These are phyloP conservation scores for Hylia prasina DNA, from an alignment of 2,113 vertebrate species.

Conservation along the genomic window DNA sequence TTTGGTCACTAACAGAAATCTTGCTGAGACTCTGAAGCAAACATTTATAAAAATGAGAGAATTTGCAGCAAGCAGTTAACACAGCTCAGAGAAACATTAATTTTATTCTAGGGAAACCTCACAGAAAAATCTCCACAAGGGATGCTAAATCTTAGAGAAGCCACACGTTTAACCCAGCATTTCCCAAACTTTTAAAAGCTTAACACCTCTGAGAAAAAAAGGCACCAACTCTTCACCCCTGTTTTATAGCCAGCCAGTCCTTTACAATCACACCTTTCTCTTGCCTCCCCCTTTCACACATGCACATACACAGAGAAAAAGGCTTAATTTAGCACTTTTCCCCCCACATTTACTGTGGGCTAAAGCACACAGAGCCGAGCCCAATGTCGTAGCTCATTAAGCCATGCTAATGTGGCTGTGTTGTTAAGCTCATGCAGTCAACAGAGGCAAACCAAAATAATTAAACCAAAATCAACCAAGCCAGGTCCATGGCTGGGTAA, in stretches of 20 bases:
- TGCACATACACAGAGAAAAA: neutral
- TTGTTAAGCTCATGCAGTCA: neutral
- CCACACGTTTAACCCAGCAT: constrained; percentile 35
- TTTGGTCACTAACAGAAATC: neutral
- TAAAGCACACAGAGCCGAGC: neutral
- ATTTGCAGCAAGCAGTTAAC: constrained; percentile 55
- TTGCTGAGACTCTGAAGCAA: neutral
- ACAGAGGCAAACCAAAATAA: neutral
- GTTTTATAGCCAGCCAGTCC: constrained; percentile 30
- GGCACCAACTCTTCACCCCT: constrained; percentile 34
- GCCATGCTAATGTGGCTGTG: neutral
- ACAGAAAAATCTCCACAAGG: constrained; percentile 5
- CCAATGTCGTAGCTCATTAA: neutral
- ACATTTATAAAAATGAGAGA: constrained; percentile 19
- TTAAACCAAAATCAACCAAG: neutral
- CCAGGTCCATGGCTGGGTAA: neutral
- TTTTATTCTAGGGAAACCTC: constrained; percentile 28
- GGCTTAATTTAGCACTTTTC: neutral
- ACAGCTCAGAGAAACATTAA: constrained; percentile 38
- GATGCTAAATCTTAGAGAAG: neutral
- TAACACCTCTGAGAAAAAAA: constrained; percentile 52
- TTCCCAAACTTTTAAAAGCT: constrained; percentile 57
- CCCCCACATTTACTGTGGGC: neutral
- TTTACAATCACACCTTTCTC: constrained; percentile 19
- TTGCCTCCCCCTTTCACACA: neutral